A percentile compares a stretch with the other conserved stretches of the same genome.
Conservation (phyloP, 1,140 invertebrate genomes). For the Drosophila dunni region DNA sequence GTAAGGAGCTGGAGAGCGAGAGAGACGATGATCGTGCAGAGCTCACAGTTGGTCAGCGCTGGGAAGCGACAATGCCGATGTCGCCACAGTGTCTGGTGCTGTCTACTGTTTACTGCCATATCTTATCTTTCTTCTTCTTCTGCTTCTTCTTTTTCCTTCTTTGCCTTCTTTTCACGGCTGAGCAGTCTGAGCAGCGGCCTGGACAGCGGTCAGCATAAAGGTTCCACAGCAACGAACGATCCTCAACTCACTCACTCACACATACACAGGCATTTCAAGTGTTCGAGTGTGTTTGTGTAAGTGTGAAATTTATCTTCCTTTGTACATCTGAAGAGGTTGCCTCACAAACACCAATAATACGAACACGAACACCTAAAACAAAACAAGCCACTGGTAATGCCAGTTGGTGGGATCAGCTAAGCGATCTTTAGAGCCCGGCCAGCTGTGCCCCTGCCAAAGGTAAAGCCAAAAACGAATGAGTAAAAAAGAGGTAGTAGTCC, state of each 20-base stretch:
- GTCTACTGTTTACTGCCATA: conserved; percentile 74
- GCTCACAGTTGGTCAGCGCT: conserved; percentile 43
- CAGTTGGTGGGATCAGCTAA: conserved; percentile 42
- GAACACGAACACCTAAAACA: conserved; percentile 43
- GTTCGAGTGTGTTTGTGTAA: conserved; percentile 42
- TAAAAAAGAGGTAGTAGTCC: conserved; percentile 47
- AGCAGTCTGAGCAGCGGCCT: conserved; percentile 34
- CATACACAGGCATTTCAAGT: conserved; percentile 4
- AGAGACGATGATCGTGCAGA: conserved; percentile 15
- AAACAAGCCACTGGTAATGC: conserved; percentile 40
- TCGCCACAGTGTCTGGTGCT: conserved; percentile 79
- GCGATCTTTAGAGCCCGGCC: conserved; percentile 28
- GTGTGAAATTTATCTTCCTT: conserved; percentile 83
- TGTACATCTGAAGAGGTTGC: conserved; percentile 81
- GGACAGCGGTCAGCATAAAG: conserved; percentile 53
- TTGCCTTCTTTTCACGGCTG: conserved; percentile 25
- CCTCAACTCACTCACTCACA: conserved; percentile 37
- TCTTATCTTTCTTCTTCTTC: conserved; percentile 67
- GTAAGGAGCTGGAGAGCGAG: not conserved
- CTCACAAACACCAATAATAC: conserved; percentile 49
- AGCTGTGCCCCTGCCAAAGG: conserved; percentile 47
- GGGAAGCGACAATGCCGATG: conserved; percentile 66
- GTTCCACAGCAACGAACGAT: conserved; percentile 49
- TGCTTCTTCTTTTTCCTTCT: conserved; percentile 52
- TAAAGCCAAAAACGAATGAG: conserved; percentile 40